Evolutionary conservation across 2,113 vertebrate species (phyloP), one percentile per base, ranked within the genome.

Genomic region (Probosciger aterrimus): DNA sequence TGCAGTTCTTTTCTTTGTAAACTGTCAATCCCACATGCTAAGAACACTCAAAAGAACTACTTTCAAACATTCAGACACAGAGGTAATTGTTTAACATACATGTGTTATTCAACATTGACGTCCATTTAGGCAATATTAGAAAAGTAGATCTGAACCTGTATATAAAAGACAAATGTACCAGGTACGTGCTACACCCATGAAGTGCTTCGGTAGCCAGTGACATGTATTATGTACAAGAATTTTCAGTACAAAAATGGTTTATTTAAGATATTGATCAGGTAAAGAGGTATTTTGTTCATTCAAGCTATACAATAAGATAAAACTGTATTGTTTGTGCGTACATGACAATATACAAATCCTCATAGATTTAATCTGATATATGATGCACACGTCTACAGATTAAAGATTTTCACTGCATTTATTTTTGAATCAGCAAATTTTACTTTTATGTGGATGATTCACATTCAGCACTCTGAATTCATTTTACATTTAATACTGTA

Each of bases 371-470:
- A 68, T 74, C 52, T 65, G 10, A 60, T 75, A 31, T 23, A 64
- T 0, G 0, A 67, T 86, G 47, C 19, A n/a, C 22, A 6, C 0
- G 0, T 70, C 46, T 69, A 47, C 13, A 1, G 39, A 60, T 28
- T 24, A 71, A 78, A 76, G 12, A 53, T 67, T 64, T 74, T 55
- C 16, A 53, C 37, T 47, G 30, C 4, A 53, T 82, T 86, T 92
- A n/a, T 68, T 84, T 93, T 52, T 73, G 5, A 18, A 71, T 76
- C 10, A 18, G 33, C 20, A 92, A 75, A 93, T 95, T 84, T 62
- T 82, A 24, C 27, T 81, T 92, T 47, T 75, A n/a, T 37, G 30
- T 41, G 18, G 18, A 18, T 46, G 41, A 19, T 53, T 92, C 44
- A 22, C 59, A 39, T 85, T 87, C 30, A 71, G 62, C 25, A 24